Evolutionary conservation across 1,140 invertebrate genomes (phyloP).

Genomic region (Maniola jurtina): DNA sequence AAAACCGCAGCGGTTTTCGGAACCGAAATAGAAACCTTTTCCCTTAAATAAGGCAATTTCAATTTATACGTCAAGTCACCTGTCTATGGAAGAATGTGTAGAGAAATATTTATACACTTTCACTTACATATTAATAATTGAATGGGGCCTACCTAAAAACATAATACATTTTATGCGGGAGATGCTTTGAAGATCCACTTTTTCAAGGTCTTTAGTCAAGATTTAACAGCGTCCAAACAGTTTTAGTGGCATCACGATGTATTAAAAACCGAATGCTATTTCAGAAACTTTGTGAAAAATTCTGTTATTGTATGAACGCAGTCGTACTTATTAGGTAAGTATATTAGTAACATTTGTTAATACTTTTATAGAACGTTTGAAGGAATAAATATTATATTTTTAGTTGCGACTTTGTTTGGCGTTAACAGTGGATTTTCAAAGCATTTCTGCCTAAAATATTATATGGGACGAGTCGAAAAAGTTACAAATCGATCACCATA

Average conservation of each 20-base stretch:
- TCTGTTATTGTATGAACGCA: too few relatives aligned
- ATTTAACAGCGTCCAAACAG: too few relatives aligned
- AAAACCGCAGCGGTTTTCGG: slow-evolving; percentile 29
- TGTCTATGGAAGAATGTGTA: slow-evolving; percentile 66
- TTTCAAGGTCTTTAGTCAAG: neutral
- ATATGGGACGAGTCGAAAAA: slow-evolving; percentile 3
- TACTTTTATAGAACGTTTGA: too few relatives aligned
- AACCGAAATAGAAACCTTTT: slow-evolving; percentile 28
- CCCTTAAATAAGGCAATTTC: slow-evolving; percentile 65
- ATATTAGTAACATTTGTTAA: too few relatives aligned
- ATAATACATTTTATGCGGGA: slow-evolving; percentile 42
- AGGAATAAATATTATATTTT: neutral
- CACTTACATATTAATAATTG: slow-evolving; percentile 74
- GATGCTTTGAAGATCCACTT: neutral
- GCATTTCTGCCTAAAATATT: slow-evolving; percentile 3
- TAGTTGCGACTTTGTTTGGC: neutral
- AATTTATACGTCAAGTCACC: slow-evolving; percentile 41
- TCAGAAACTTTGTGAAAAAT: too few relatives aligned
- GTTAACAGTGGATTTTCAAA: neutral
- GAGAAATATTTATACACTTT: slow-evolving; percentile 72
- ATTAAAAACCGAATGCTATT: too few relatives aligned
- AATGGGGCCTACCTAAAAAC: slow-evolving; percentile 75
- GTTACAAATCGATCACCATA: neutral
- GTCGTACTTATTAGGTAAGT: too few relatives aligned
- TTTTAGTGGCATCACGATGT: too few relatives aligned